phyloP scores from a whole-genome alignment of 2,888 invertebrate species.

The Sinopyrophorus schimmeli region DNA sequence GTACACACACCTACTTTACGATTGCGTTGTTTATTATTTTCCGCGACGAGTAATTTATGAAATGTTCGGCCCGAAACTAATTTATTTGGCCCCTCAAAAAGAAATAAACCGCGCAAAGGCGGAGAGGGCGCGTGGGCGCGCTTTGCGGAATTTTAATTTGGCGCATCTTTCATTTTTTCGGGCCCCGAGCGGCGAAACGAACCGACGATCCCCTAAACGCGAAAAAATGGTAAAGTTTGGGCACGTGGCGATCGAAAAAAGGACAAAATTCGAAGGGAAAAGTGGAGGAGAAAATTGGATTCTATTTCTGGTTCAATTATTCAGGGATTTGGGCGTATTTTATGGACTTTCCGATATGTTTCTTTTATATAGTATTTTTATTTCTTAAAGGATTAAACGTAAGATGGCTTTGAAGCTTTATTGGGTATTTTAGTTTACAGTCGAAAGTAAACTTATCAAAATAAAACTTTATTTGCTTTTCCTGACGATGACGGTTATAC shows the following conservation, averaged over 20 bases:
- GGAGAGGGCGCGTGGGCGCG: constrained; percentile 7
- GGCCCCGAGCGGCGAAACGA: no score
- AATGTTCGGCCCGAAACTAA: constrained; percentile 14
- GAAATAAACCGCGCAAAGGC: neutral
- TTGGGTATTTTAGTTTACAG: no score
- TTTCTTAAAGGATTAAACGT: constrained; percentile 1
- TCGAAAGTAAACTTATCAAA: no score
- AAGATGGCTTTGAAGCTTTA: no score
- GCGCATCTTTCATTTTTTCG: no score
- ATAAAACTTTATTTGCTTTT: no score
- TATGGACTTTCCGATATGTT: constrained; percentile 9
- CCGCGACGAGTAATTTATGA: constrained; percentile 15
- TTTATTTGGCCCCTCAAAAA: constrained; percentile 14
- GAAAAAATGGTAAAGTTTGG: no score
- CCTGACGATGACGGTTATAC: no score
- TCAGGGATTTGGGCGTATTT: constrained; percentile 19
- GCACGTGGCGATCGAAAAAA: no score
- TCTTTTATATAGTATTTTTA: constrained; percentile 9
- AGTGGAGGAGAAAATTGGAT: constrained; percentile 17
- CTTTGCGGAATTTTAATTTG: no score
- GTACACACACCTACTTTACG: constrained; percentile 18
- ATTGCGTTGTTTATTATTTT: constrained; percentile 15
- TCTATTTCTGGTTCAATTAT: constrained; percentile 15
- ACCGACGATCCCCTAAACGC: no score
- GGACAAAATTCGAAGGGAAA: constrained; percentile 25